A percentile compares a stretch with the other conserved stretches of the same genome.
Conservation (phyloP, 2,113 vertebrate genomes). For the Brienomyrus longianalis region DNA sequence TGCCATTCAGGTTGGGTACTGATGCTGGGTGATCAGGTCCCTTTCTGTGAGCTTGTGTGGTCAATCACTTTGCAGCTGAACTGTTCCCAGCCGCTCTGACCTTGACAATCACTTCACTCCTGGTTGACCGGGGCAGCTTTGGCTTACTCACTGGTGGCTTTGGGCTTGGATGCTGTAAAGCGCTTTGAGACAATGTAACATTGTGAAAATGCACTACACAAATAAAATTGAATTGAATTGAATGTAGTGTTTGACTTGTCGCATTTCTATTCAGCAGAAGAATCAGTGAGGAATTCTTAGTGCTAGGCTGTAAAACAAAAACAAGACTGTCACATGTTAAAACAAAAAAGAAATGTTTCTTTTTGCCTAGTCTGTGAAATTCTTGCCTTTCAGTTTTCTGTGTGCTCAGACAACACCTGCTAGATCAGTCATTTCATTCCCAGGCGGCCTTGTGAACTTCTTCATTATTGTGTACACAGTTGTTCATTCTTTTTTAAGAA, state of each 20-base stretch:
- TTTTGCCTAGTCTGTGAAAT: not conserved
- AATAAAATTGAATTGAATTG: too few relatives aligned
- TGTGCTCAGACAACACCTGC: not conserved
- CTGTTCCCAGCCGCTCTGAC: not conserved
- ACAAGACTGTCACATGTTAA: not conserved
- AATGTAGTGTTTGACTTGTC: not conserved
- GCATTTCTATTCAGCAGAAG: not conserved
- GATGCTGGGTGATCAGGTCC: not conserved
- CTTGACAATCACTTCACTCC: not conserved
- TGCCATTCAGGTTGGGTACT: not conserved
- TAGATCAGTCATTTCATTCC: not conserved
- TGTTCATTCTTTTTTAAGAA: not conserved
- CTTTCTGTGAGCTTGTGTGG: not conserved
- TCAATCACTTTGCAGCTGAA: not conserved
- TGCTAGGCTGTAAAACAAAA: not conserved
- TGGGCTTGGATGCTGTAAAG: too few relatives aligned
- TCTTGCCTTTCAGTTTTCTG: not conserved
- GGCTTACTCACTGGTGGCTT: too few relatives aligned
- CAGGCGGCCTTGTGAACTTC: not conserved
- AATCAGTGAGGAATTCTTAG: not conserved
- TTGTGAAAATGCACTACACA: too few relatives aligned
- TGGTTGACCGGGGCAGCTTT: not conserved
- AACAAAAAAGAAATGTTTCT: not conserved
- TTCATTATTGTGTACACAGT: not conserved
- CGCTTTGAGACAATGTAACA: too few relatives aligned